phyloP scores from a whole-genome alignment of 2,888 invertebrate genomes.

The Oligia latruncula region DNA sequence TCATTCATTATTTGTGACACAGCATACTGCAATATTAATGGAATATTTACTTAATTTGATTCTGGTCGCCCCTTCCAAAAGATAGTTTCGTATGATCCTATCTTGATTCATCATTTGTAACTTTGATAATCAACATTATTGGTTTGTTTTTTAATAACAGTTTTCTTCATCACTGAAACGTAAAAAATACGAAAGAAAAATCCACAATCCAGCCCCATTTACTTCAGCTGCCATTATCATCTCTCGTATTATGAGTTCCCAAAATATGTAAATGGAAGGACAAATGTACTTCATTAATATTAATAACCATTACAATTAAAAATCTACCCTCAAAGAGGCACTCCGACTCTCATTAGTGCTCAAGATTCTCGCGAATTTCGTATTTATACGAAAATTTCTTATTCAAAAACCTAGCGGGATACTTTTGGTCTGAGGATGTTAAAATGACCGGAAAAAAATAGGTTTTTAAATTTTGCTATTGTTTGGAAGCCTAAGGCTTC shows the following conservation, averaged over 20 bases:
- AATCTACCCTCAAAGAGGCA: slow-evolving; percentile 34
- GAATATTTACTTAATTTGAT: too few species aligned
- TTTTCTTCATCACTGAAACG: background rate
- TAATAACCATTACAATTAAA: slow-evolving; percentile 63
- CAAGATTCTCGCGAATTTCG: slow-evolving; percentile 26
- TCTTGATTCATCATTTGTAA: background rate
- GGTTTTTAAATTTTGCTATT: background rate
- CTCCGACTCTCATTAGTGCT: slow-evolving; percentile 41
- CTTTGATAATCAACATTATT: too few species aligned
- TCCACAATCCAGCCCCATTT: slow-evolving; percentile 2
- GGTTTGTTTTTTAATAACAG: too few species aligned
- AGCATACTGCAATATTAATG: too few species aligned
- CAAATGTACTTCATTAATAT: slow-evolving; percentile 63
- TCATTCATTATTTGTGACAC: too few species aligned
- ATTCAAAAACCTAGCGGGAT: slow-evolving; percentile 22
- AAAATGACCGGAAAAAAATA: background rate
- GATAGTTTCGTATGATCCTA: background rate
- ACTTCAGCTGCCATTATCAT: slow-evolving; percentile 14
- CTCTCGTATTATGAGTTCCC: slow-evolving; percentile 13
- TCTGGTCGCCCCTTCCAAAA: too few species aligned
- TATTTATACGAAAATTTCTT: slow-evolving; percentile 29
- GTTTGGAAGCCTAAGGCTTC: background rate
- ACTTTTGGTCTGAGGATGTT: background rate
- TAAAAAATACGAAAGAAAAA: background rate
- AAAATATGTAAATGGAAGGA: slow-evolving; percentile 56